Evolutionary conservation across 2,113 vertebrate species (phyloP), one percentile per base, ranked within the genome.

Genomic region (Carollia perspicillata): DNA sequence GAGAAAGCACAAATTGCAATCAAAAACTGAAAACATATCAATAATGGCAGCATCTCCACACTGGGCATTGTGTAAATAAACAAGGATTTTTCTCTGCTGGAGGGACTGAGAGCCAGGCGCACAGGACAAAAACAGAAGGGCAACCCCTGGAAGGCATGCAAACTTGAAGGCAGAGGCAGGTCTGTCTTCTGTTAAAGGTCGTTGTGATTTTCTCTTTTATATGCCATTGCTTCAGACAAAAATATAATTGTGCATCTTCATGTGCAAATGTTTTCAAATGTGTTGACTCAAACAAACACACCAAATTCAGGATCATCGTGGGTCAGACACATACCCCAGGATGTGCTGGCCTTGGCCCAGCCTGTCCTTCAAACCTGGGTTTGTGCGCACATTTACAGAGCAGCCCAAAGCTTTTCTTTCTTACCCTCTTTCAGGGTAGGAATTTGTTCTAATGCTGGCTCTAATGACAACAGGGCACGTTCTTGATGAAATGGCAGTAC

Each of bases 221-320:
- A 90, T 90, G 65, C 26, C 49, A 58, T 88, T 90, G 84, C 93
- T 92, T 55, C 72, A 95, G 89, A 89, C 55, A 96, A 60, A 88
- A 87, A 68, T 94, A 55, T 66, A 53, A 71, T 91, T 87, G 53
- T 78, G 14, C 26, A 71, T 80, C 60, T 93, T 74, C 66, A 23
- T 77, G 92, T 94, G 49, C 40, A 94, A 71, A 72, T 96, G 66
- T 28, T 96, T 90, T 97, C 86, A 58, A 93, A 81, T 40, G 47
- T 5, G 49, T 77, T 87, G 22, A 84, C 12, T 93, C 74, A 84
- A 79, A 93, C 53, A 84, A 55, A 83, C 30, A 84, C 81, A 80
- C 14, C 83, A 60, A 96, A 93, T 55, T 81, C 49, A 68, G 42
- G 40, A 69, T 96, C 60, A 79, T 85, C 77, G 81, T 95, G 26